phyloP scores from a whole-genome alignment of 2,888 invertebrate species.

The Baronia brevicornis region DNA sequence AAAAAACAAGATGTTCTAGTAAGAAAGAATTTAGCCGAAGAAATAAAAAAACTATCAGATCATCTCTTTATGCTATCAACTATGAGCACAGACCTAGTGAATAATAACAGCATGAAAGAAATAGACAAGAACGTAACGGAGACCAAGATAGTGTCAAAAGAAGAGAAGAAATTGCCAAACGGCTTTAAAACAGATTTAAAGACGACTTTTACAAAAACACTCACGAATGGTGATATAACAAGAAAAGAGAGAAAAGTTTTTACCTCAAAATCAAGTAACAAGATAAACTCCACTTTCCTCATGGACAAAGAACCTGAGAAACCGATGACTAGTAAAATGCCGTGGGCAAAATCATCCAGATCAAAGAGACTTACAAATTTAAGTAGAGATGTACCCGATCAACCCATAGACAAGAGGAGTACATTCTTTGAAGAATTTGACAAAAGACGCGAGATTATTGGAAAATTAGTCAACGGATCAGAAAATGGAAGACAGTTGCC shows the following conservation, averaged over 20 bases:
- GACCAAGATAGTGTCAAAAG: slow-evolving; percentile 42
- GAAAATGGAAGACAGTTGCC: slow-evolving; percentile 60
- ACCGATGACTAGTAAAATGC: slow-evolving; percentile 70
- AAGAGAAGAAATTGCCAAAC: slow-evolving; percentile 49
- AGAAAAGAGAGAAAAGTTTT: slow-evolving; percentile 49
- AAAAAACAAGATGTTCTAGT: slow-evolving; percentile 78
- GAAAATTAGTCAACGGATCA: slow-evolving; percentile 56
- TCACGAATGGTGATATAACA: slow-evolving; percentile 50
- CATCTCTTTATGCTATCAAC: slow-evolving; percentile 83
- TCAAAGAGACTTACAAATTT: slow-evolving; percentile 80
- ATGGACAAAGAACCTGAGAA: slow-evolving; percentile 54
- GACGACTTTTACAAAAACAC: slow-evolving; percentile 39
- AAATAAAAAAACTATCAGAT: slow-evolving; percentile 88
- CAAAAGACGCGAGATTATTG: slow-evolving; percentile 59
- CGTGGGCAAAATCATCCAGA: slow-evolving; percentile 70
- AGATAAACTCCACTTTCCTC: slow-evolving; percentile 53
- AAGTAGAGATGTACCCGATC: slow-evolving; percentile 83
- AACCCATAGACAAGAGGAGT: slow-evolving; percentile 74
- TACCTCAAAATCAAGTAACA: slow-evolving; percentile 60
- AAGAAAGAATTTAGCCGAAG: slow-evolving; percentile 84
- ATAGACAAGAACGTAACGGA: slow-evolving; percentile 57
- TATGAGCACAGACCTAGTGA: slow-evolving; percentile 75
- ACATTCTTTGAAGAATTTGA: slow-evolving; percentile 70
- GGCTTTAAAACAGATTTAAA: slow-evolving; percentile 53
- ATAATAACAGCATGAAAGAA: slow-evolving; percentile 60